These are phyloP conservation scores for Acromyrmex charruanus DNA, from an alignment of 1,140 invertebrate genomes.

Conservation along the genomic window DNA sequence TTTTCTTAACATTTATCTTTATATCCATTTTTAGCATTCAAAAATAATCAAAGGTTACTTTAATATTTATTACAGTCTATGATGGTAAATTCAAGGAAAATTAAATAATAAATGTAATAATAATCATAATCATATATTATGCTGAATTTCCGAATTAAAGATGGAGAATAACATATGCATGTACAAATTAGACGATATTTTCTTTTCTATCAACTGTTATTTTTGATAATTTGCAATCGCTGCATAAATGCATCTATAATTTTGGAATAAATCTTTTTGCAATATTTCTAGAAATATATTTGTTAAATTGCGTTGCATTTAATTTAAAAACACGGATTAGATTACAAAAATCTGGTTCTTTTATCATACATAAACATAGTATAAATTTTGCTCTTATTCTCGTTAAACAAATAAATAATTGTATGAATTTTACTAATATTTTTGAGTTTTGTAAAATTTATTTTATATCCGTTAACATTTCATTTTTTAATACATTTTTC, in stretches of 20 bases:
- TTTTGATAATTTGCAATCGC: constrained; percentile 1
- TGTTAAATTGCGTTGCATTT: constrained; percentile 3
- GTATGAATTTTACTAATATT: neutral
- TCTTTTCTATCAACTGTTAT: neutral
- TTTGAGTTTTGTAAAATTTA: constrained; percentile 16
- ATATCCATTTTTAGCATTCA: neutral
- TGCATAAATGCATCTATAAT: neutral
- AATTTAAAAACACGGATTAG: neutral
- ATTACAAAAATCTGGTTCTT: neutral
- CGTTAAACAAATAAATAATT: neutral
- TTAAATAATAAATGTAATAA: constrained; percentile 11
- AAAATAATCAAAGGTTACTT: neutral
- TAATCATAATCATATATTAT: neutral
- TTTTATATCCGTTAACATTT: neutral
- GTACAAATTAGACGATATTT: constrained; percentile 18
- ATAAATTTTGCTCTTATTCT: neutral
- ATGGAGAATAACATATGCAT: neutral
- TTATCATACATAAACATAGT: neutral
- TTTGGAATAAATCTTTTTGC: neutral
- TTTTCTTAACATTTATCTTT: neutral
- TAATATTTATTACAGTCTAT: neutral
- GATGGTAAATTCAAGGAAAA: neutral
- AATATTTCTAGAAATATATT: neutral
- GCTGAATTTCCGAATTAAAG: neutral
- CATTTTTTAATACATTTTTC: too few relatives aligned